Evolutionary conservation across 2,113 vertebrate genomes (phyloP), one percentile per base, ranked within the genome.

Genomic region (Prinia subflava): DNA sequence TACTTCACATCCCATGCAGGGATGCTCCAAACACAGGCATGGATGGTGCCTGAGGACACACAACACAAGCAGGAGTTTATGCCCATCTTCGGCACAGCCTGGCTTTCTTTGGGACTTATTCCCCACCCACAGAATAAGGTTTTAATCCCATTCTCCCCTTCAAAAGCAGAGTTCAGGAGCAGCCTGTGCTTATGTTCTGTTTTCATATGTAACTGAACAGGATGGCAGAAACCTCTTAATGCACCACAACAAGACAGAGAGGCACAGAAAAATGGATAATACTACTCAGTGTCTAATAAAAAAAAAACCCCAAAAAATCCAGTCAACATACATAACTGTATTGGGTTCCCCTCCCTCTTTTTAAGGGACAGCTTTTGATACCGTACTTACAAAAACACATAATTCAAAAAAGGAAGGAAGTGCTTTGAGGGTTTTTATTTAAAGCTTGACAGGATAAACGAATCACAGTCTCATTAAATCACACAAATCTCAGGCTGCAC

Each of bases 401-500:
- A 94, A 96, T 90, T 97, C 83, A 92, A 92, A 93, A 94, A 92
- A 94, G 94, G 86, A 97, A 95, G 94, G 95, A 96, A 97, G 90
- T 96, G 90, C 89, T 96, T 89, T 95, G 55, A 95, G 90, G 91
- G 52, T 55, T 79, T 95, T 95, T 95, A 94, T 95, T 96, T 96
- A 96, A 95, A 95, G 93, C 92, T 95, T 93, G 89, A 96, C 89
- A 96, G 95, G 93, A 96, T 94, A 96, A 97, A 96, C 79, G 89
- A 97, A 95, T 95, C 95, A 91, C 74, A 83, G 90, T 91, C 90
- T 95, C 95, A 95, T 89, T 95, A 94, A 96, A 95, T 96, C 92
- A 92, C 92, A 94, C 95, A 90, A 94, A 86, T 95, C 93, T 97
- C 77, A 89, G 89, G 39, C 89, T 92, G 80, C 77, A 92, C 71